Evolutionary conservation across 2,797 vertebrate genomes (phyloP), one percentile per base, ranked within the genome.

Genomic region (Acanthis flammea): DNA sequence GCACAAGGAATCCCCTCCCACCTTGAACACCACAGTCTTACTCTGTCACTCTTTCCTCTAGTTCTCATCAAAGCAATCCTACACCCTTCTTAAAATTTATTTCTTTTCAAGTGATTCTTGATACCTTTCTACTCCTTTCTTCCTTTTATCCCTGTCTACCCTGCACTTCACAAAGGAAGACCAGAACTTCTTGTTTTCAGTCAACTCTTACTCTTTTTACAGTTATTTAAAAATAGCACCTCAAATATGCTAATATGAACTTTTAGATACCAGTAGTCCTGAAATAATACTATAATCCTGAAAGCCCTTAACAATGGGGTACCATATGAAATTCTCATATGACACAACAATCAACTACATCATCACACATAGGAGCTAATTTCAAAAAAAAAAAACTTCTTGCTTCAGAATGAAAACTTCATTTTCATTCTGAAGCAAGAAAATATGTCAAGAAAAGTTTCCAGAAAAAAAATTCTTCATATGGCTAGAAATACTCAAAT

Each of bases 41-140:
- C 2, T 73, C 3, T 12, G 15, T 37, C 0, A 0, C 8, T 68
- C 67, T 84, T 61, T 14, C 9, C 11, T 65, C 35, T 54, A 62
- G 24, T 50, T 86, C 16, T 75, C 18, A 57, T 70, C 8, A 75
- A 70, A 60, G 14, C 8, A 81, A 48, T 23, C 18, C 61, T n/a
- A 81, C 3, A 75, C 3, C 2, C 4, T 47, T 27, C 51, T 72
- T 68, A 45, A 68, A 87, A 60, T 55, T 17, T 30, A 6, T 58
- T 90, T 88, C 7, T 77, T 86, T 74, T 58, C 42, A 86, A 84
- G 57, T 39, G 42, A n/a, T n/a, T n/a, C n/a, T n/a, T n/a, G n/a
- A 21, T 54, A 47, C 11, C 4, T 61, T 76, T 88, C 28, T 33
- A 44, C 2, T 72, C 4, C 25, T 74, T 66, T 84, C 35, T 65